Base-by-base conservation (phyloP, 64 coral and sea anemone species). In the Porites australiensis region DNA sequence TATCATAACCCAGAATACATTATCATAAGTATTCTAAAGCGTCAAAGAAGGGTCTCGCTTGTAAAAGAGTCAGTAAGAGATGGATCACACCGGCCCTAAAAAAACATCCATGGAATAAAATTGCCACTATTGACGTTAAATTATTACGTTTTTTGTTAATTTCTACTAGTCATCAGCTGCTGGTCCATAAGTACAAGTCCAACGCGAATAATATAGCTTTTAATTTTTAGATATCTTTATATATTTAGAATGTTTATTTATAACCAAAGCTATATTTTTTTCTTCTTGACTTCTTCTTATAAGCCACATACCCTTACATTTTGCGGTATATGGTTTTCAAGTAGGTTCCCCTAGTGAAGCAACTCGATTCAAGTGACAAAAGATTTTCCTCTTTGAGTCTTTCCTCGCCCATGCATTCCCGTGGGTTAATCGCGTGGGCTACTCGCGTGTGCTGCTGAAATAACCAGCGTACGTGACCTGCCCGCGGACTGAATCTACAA, bases 161-260 rank as follows among this genome's bases (percentile, higher is more conserved):
- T 37, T 37, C 27, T 37, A 37, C 27, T 37, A 37, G 27, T 37
- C 27, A 37, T 37, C 27, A 37, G 27, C 27, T 37, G 27, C 27
- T 37, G 27, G 27, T 37, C 27, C 27, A 37, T 37, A 37, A 37
- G 27, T 37, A 14, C n/a, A 18, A 76, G 19, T 51, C 16, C 73
- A 37, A 5, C 73, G 50, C 44, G 73, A 76, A 76, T 76, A 76
- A 76, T 76, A 37, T 37, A 37, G 27, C 27, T 37, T 37, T 37
- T 37, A 37, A 37, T 37, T 37, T 37, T 37, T 37, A 37, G 27
- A 37, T 37, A 68, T 84, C 79, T 82, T 45, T 13, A 73, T 73
- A 73, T 73, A 73, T 64, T 19, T 18, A 64, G 37, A 82, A 48
- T 82, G 77, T 80, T 58, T 76, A 76, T 76, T 76, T 80, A 80